A percentile compares a stretch with the other conserved stretches of the same genome.
These are phyloP conservation scores for Archivesica marissinica DNA, from an alignment of 1,140 invertebrate species.

Conservation along the genomic window DNA sequence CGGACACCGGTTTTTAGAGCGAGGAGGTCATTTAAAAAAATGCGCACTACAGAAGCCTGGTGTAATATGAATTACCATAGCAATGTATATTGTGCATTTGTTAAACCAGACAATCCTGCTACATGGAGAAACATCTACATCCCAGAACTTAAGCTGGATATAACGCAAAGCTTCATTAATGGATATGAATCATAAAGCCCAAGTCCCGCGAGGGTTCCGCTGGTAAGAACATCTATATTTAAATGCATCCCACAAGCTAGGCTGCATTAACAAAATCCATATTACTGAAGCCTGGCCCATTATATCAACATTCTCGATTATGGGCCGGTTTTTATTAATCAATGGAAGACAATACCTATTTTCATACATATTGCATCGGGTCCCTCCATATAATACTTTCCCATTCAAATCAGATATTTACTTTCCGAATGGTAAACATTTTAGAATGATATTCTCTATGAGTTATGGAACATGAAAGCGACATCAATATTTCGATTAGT, in stretches of 20 bases:
- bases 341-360: conserved; percentile 25
- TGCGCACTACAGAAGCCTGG: no score
- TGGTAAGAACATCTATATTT: conserved; percentile 44
- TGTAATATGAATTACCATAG: no score
- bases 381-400: conserved; percentile 31
- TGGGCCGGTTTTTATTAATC: conserved; percentile 15
- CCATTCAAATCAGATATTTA: conserved; percentile 49
- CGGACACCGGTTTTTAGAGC: no score
- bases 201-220: not conserved
- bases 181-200: conserved; percentile 31
- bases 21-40: no score
- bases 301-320: conserved; percentile 43
- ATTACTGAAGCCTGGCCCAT: conserved; percentile 20
- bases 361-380: conserved; percentile 30
- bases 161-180: not conserved
- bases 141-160: conserved; percentile 6
- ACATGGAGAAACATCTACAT: no score
- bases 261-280: conserved; percentile 46
- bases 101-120: no score
- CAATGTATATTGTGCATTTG: no score
- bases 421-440: conserved; percentile 43
- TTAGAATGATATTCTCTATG: conserved; percentile 29
- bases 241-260: conserved; percentile 30
- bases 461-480: conserved; percentile 3
- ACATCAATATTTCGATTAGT: not conserved